Conservation (phyloP, 1,140 invertebrate genomes). For the Gryon sp. region DNA sequence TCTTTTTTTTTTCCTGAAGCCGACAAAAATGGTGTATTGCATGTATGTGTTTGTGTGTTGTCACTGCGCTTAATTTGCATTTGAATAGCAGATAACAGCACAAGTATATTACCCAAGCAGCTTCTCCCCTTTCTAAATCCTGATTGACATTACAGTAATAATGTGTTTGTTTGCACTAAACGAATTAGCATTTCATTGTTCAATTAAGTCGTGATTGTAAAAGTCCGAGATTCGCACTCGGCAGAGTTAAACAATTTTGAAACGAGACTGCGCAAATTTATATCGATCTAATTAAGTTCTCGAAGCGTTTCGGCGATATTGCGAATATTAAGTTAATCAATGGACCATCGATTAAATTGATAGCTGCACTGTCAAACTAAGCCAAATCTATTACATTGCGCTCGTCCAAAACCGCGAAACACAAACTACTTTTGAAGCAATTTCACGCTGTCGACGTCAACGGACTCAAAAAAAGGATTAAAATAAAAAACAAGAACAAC, state of each 20-base stretch:
- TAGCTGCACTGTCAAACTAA: slow-evolving; percentile 24
- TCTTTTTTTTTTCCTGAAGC: too few relatives aligned
- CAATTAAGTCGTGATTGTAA: slow-evolving; percentile 44
- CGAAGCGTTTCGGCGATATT: not conserved
- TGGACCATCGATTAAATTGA: slow-evolving; percentile 41
- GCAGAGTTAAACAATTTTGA: too few relatives aligned
- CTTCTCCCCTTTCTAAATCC: slow-evolving; percentile 58
- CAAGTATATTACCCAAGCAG: slow-evolving; percentile 60
- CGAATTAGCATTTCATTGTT: slow-evolving; percentile 62
- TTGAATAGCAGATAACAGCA: slow-evolving; percentile 57
- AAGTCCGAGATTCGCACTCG: slow-evolving; percentile 5
- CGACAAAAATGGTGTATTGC: too few relatives aligned
- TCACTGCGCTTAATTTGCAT: slow-evolving; percentile 55
- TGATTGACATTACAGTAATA: slow-evolving; percentile 61
- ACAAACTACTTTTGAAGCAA: too few relatives aligned
- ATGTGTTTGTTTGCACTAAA: slow-evolving; percentile 59
- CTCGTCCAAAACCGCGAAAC: too few relatives aligned
- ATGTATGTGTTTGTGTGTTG: too few relatives aligned
- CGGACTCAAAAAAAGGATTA: too few relatives aligned
- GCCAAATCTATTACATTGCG: slow-evolving; percentile 37
- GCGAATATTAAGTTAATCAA: slow-evolving; percentile 16
- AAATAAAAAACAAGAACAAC: too few relatives aligned
- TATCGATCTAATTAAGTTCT: not conserved
- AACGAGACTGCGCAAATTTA: too few relatives aligned
- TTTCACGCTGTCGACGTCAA: too few relatives aligned